Percentiles rank a stretch among this genome's conserved stretches.
Evolutionary conservation across 2,888 invertebrate genomes (phyloP).

Genomic region (Hirtodrosophila confusa): DNA sequence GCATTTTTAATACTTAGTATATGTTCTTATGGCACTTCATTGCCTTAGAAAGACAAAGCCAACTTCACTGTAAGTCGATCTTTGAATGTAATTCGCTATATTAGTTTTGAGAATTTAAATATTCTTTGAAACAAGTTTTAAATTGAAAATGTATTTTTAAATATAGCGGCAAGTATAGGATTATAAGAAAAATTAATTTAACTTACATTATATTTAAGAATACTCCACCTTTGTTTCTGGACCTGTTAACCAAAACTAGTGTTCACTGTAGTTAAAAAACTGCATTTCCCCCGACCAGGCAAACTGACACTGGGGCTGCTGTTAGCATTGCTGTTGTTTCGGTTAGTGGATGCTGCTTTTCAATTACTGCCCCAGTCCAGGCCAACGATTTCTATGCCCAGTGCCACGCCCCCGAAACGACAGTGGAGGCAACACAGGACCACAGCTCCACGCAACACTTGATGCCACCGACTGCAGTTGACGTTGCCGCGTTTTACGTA

Average conservation of each 20-base stretch:
- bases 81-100: too few species aligned
- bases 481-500: conserved; percentile 74
- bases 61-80: too few species aligned
- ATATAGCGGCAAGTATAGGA: too few species aligned
- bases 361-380: conserved; percentile 67
- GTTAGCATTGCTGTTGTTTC: conserved; percentile 23
- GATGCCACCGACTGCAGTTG: conserved; percentile 72
- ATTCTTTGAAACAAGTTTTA: too few species aligned
- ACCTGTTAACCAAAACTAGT: conserved; percentile 1
- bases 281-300: conserved; percentile 42
- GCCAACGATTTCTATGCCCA: conserved; percentile 62
- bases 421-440: conserved; percentile 6
- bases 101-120: too few species aligned
- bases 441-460: conserved; percentile 48
- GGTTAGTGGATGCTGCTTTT: conserved; percentile 74
- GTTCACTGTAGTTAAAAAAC: conserved; percentile 47
- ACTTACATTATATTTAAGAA: too few species aligned
- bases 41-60: too few species aligned
- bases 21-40: too few species aligned
- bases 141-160: too few species aligned
- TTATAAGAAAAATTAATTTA: too few species aligned
- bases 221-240: too few species aligned
- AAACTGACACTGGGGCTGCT: conserved; percentile 23
- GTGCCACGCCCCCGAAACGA: conserved; percentile 50
- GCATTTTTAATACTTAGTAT: too few species aligned